phyloP scores from a whole-genome alignment of 2,888 invertebrate genomes.

The Ctenicera cuprea region DNA sequence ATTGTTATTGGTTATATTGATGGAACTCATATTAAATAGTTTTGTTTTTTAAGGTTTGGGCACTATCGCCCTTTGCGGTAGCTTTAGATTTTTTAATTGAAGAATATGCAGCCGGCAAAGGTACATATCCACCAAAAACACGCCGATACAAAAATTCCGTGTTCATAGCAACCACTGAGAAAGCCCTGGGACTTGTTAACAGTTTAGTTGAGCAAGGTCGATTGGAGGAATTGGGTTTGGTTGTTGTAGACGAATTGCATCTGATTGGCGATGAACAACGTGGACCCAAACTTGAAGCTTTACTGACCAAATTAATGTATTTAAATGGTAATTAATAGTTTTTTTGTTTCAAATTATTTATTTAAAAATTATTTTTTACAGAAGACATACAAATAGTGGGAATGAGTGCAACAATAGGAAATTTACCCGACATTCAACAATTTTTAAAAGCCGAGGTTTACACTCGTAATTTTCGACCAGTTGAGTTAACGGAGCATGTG shows the following conservation, averaged over 20 bases:
- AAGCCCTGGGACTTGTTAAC: conserved; percentile 89
- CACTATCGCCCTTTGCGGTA: conserved; percentile 90
- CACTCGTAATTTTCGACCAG: conserved; percentile 91
- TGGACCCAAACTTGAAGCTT: conserved; percentile 89
- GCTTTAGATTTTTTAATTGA: conserved; percentile 92
- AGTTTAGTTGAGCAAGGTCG: conserved; percentile 87
- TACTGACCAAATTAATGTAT: conserved; percentile 87
- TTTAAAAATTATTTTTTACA: conserved; percentile 60
- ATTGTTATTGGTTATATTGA: background rate
- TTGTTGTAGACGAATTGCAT: conserved; percentile 94
- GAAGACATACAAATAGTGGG: conserved; percentile 90
- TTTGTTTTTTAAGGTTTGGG: conserved; percentile 79
- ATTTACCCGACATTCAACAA: conserved; percentile 85
- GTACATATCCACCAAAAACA: conserved; percentile 86
- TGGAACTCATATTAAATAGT: background rate
- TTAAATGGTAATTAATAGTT: conserved; percentile 78
- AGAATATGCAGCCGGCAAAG: conserved; percentile 96
- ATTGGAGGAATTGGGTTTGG: conserved; percentile 85
- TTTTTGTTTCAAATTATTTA: background rate
- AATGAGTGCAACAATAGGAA: conserved; percentile 98
- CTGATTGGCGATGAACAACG: conserved; percentile 91
- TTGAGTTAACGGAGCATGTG: conserved; percentile 88
- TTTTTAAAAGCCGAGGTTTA: conserved; percentile 91
- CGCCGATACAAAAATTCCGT: conserved; percentile 84
- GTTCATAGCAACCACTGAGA: conserved; percentile 96